Evolutionary conservation across 2,113 vertebrate species (phyloP), one percentile per base, ranked within the genome.

Genomic region (Rhabdornis inornatus): DNA sequence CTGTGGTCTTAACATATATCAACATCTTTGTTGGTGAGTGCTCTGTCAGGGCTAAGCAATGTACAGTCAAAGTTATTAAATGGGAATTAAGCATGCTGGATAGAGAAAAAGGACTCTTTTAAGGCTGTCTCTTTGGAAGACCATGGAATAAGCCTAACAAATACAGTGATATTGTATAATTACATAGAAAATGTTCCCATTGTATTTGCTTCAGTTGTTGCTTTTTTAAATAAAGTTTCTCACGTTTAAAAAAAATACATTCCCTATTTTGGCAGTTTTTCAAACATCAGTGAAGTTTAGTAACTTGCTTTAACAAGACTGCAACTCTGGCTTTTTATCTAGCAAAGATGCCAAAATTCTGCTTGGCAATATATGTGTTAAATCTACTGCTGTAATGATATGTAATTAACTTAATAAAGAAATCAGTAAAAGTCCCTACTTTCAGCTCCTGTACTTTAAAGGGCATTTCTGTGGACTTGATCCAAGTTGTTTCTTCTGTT

Each of bases 1-100:
- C 83, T 7, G 30, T 98, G 23, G 27, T 98, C 63, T 93, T 99
- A 96, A 98, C 98, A 0, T 95, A 92, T 37, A 97, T 99, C 85
- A 99, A 99, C 92, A 4, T 99, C 84, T 99, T 99, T 57, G 90
- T 99, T 55, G 99, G 99, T 99, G 97, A 98, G 99, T 98, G 61
- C 16, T 89, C 37, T 90, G 16, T 71, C 27, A 7, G 27, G 27
- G 60, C 47, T 27, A 53, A 71, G 12, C 25, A 44, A 37, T 60
- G 60, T 44, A 35, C 25, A 12, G 31, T 53, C 37, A 25, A 1
- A 49, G 64, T 65, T 70, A 27, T 18, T 60, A 45, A 66, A 44
- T 30, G n/a, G n/a, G 63, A 93, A 44, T 17, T 53, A 49, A 76
- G 27, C 27, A 28, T 30, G 70, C 40, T 68, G 40, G 40, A 21